phyloP scores from a whole-genome alignment of 2,113 vertebrate species.

The Antechinus stuartii region DNA sequence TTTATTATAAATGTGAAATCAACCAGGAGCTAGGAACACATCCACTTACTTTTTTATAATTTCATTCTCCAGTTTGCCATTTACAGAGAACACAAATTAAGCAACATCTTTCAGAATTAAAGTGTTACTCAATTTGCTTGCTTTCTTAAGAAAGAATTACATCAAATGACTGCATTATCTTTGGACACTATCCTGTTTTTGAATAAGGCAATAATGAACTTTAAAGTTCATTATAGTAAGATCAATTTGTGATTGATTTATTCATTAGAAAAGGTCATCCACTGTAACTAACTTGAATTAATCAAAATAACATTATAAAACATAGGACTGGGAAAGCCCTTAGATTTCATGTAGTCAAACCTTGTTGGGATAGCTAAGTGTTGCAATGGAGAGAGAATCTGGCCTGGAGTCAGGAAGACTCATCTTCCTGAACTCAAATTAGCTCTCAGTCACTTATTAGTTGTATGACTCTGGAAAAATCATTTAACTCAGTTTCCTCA shows the following conservation, averaged over 20 bases:
- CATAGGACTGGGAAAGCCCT: background rate
- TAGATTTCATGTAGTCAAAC: background rate
- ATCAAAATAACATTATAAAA: constrained; percentile 50
- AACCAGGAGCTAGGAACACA: background rate
- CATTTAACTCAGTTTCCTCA: background rate
- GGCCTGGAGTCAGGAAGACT: background rate
- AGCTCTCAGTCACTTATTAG: background rate
- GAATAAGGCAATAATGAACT: constrained; percentile 37
- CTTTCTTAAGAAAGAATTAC: constrained; percentile 58
- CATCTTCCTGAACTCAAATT: background rate
- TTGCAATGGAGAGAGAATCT: background rate
- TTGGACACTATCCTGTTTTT: constrained; percentile 13
- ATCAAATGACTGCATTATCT: constrained; percentile 18
- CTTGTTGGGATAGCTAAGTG: background rate
- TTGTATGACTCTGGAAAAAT: background rate
- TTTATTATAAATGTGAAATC: constrained; percentile 35
- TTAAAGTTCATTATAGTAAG: constrained; percentile 8
- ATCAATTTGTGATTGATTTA: constrained; percentile 61
- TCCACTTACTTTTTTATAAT: background rate
- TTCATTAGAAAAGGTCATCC: constrained; percentile 63
- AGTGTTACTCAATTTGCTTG: constrained; percentile 55
- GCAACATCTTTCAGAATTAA: constrained; percentile 71
- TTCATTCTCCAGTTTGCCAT: constrained; percentile 56
- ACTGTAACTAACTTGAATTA: constrained; percentile 62
- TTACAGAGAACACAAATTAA: constrained; percentile 41